Conservation (phyloP, 1,140 invertebrate species). For the Drosophila takahashii region DNA sequence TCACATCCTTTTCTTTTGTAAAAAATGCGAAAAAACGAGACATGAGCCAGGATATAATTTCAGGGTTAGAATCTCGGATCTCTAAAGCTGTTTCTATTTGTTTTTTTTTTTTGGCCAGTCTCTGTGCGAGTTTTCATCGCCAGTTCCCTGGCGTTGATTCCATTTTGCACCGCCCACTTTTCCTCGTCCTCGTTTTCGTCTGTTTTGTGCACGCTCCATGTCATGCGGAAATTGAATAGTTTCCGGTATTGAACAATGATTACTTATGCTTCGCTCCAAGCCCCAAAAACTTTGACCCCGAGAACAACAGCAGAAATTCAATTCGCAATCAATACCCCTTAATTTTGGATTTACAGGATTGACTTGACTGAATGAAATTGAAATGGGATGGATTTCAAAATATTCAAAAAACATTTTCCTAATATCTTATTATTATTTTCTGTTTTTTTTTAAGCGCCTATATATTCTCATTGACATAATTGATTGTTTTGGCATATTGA, state of each 20-base stretch:
- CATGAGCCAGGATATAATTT: conserved; percentile 5
- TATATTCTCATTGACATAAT: not conserved
- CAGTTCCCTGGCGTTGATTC: conserved; percentile 22
- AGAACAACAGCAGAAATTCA: conserved; percentile 19
- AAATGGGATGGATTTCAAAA: not conserved
- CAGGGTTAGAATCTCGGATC: conserved; percentile 16
- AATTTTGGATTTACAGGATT: not conserved
- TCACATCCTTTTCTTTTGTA: not conserved
- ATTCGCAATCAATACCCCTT: conserved; percentile 19
- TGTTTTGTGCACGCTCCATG: conserved; percentile 69
- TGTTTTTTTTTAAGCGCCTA: not conserved
- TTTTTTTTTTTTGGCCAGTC: not conserved
- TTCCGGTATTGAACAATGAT: conserved; percentile 83
- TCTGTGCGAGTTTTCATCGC: conserved; percentile 3
- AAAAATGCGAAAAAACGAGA: not conserved
- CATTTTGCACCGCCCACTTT: conserved; percentile 11
- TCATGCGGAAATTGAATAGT: conserved; percentile 83
- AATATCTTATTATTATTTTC: too few species aligned
- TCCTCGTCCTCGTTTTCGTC: not conserved
- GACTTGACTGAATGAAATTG: not conserved
- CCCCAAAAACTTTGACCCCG: conserved; percentile 29
- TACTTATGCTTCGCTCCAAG: conserved; percentile 46
- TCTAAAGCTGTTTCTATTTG: not conserved
- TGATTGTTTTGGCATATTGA: not conserved
- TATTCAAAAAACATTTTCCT: not conserved